Conservation (phyloP, 2,888 invertebrate genomes). For the Oegoconia quadripuncta region DNA sequence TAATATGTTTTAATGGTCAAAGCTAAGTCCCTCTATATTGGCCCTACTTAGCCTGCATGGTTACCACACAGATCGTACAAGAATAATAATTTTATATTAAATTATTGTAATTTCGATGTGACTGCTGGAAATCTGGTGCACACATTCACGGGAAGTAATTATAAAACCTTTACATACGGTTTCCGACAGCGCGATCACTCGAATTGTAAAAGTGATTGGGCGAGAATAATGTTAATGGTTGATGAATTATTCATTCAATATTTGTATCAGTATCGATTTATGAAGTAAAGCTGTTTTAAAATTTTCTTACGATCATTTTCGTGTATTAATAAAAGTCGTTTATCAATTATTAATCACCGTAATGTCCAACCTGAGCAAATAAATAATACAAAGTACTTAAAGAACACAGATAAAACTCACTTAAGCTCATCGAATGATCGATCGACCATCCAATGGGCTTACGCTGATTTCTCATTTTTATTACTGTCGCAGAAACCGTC, state of each 20-base stretch:
- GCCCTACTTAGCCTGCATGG: too few species aligned
- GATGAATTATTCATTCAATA: conserved; percentile 2
- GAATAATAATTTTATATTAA: too few species aligned
- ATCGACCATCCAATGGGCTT: background rate
- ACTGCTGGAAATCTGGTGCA: too few species aligned
- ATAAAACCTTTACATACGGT: too few species aligned
- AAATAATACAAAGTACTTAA: conserved; percentile 6
- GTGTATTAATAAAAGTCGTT: too few species aligned
- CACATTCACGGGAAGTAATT: too few species aligned
- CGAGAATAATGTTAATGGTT: background rate
- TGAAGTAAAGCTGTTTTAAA: too few species aligned
- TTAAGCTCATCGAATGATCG: conserved; percentile 9
- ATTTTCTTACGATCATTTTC: too few species aligned
- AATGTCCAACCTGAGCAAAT: background rate
- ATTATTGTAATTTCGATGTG: too few species aligned
- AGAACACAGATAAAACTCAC: conserved; percentile 7
- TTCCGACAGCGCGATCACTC: background rate
- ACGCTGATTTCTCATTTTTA: background rate
- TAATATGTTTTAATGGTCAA: too few species aligned
- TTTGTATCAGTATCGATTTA: background rate
- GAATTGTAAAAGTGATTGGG: background rate
- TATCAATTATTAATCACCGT: conserved; percentile 3
- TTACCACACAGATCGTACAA: too few species aligned
- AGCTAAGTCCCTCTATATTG: too few species aligned
- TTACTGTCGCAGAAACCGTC: background rate